Conservation (phyloP, 2,888 invertebrate genomes). For the Gonocerus acuteangulatus region DNA sequence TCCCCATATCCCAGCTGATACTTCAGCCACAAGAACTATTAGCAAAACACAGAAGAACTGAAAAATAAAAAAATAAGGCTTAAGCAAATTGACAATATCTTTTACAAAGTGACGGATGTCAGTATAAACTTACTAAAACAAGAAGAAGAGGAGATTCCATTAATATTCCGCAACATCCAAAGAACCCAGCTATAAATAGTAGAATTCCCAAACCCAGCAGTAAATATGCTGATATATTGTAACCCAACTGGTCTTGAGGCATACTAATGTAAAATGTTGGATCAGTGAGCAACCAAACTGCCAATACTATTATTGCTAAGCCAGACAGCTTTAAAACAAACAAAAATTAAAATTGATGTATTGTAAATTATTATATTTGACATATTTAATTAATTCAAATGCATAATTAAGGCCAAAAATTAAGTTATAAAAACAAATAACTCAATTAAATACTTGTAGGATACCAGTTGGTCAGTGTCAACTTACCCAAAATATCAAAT, state of each 20-base stretch:
- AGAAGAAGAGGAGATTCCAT: slow-evolving; percentile 71
- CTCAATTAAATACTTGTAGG: too few relatives aligned
- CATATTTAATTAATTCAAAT: not conserved
- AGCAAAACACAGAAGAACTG: slow-evolving; percentile 72
- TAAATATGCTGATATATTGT: slow-evolving; percentile 62
- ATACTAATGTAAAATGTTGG: slow-evolving; percentile 63
- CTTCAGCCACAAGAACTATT: slow-evolving; percentile 67
- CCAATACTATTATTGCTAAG: slow-evolving; percentile 57
- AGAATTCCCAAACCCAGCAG: slow-evolving; percentile 63
- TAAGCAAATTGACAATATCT: not conserved
- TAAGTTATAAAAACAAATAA: too few relatives aligned
- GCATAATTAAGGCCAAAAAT: not conserved
- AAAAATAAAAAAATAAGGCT: slow-evolving; percentile 39
- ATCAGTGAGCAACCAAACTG: slow-evolving; percentile 71
- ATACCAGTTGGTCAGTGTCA: slow-evolving; percentile 8
- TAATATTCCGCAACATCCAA: slow-evolving; percentile 77
- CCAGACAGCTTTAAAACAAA: slow-evolving; percentile 56
- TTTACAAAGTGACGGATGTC: not conserved
- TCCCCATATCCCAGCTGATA: slow-evolving; percentile 70
- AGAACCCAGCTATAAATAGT: slow-evolving; percentile 66
- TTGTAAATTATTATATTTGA: not conserved
- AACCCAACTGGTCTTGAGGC: slow-evolving; percentile 55
- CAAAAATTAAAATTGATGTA: not conserved
- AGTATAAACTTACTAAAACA: slow-evolving; percentile 53
- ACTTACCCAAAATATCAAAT: slow-evolving; percentile 67